Percentiles rank a stretch among this genome's conserved stretches.
Conservation (phyloP, 2,113 vertebrate species). For the Piprites chloris region DNA sequence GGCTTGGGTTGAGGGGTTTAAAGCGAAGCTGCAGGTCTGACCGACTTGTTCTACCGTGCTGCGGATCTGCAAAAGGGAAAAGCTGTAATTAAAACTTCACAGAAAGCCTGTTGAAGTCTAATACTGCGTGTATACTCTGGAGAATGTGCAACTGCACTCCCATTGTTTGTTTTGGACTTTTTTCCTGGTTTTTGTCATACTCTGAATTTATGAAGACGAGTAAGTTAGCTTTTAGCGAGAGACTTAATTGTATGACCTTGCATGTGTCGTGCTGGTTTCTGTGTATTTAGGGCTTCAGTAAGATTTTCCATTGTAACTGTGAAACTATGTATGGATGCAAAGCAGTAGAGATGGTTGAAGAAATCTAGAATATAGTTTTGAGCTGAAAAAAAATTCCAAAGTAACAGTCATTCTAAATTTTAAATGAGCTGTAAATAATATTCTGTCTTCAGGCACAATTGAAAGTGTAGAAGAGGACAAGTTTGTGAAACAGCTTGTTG, state of each 20-base stretch:
- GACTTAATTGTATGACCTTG: accelerated
- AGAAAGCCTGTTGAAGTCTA: background rate
- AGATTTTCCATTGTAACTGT: background rate
- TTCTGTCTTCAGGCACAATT: background rate
- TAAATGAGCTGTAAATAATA: background rate
- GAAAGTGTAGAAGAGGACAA: background rate
- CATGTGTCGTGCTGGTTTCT: background rate
- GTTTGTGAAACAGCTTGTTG: background rate
- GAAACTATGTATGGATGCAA: background rate
- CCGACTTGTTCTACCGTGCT: accelerated
- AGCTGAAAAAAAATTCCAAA: background rate
- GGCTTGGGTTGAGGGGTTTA: background rate
- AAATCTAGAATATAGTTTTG: background rate
- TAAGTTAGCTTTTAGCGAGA: background rate
- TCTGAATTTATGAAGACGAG: background rate
- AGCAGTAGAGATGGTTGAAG: background rate
- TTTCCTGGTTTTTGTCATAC: background rate
- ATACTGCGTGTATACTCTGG: background rate
- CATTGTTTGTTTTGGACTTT: background rate
- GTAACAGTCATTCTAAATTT: background rate
- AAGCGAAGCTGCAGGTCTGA: background rate
- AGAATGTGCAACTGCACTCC: background rate
- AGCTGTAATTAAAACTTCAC: background rate
- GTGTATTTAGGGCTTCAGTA: background rate
- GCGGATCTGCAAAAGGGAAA: background rate